Evolutionary conservation across 1,140 invertebrate species (phyloP), one percentile per base, ranked within the genome.

Genomic region (Camponotus floridanus): DNA sequence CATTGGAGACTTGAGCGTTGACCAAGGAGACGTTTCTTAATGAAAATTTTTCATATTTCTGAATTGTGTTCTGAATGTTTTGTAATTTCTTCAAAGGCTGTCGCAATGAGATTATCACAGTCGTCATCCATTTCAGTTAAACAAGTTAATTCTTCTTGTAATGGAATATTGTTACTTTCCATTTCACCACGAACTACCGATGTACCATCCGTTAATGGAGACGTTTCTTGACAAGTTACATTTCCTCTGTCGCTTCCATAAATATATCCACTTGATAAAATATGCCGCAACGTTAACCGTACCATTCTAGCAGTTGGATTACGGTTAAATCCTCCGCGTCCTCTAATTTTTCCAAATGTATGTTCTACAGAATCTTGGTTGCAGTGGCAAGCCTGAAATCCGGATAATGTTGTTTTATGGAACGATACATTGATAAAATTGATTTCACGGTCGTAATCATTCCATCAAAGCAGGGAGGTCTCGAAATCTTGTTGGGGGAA

Each of bases 261-360:
- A 51, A 51, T 51, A 51, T 15, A 51, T 18, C 13, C 65, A n/a
- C 65, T 67, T 42, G 65, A 39, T 67, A 67, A 42, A 67, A 67
- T 67, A 42, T 67, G 36, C 4, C 36, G 65, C 18, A 67, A 67
- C 4, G 65, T 67, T 67, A 67, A 67, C 36, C 36, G n/a, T 67
- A 67, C 36, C 36, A 42, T 67, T 42, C 36, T 39, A 6, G 64
- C 64, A 21, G 64, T 67, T 15, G 64, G 64, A 67, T 67, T 67
- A 42, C 65, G 65, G 9, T 67, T 67, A n/a, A 51, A 67, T 67
- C 65, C 65, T 67, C 65, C 65, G n/a, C 65, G 65, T 67, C 36
- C 65, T 67, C 36, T 67, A 67, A 67, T 18, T 67, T 67, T 67
- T 67, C 36, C 65, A 9, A 67, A 67, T 67, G 65, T 67, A 42